phyloP scores from a whole-genome alignment of 2,113 vertebrate species.

The Labeo rohita region DNA sequence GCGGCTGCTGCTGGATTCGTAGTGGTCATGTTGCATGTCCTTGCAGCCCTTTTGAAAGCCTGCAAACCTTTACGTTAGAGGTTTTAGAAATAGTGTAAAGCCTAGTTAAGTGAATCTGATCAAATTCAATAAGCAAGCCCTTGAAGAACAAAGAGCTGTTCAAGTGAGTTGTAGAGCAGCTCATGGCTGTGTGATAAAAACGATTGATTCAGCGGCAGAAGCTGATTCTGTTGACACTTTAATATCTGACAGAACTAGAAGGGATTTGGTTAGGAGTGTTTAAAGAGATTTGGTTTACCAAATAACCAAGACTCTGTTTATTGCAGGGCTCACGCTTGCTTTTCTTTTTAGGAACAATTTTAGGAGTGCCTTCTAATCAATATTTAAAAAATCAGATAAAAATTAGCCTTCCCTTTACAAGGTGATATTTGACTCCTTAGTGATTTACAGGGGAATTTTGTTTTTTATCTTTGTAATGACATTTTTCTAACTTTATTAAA shows the following conservation, averaged over 20 bases:
- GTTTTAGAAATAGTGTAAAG: background rate
- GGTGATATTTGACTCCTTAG: too few species aligned
- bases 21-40: background rate
- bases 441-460: too few species aligned
- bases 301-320: too few species aligned
- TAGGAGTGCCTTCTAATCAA: too few species aligned
- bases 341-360: too few species aligned
- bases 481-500: too few species aligned
- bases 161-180: conserved; percentile 38
- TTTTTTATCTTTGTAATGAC: too few species aligned
- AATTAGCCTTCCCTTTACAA: too few species aligned
- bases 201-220: conserved; percentile 79
- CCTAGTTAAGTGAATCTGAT: background rate
- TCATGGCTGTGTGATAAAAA: conserved; percentile 72
- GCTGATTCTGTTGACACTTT: conserved; percentile 67
- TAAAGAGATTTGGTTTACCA: background rate
- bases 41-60: background rate
- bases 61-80: background rate
- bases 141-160: background rate
- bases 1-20: background rate
- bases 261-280: background rate
- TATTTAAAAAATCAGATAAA: too few species aligned
- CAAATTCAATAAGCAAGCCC: background rate
- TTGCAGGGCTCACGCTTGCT: too few species aligned
- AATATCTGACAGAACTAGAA: conserved; percentile 70